These are phyloP conservation scores for Drosophila melanica DNA, from an alignment of 1,140 invertebrate species.

Conservation along the genomic window DNA sequence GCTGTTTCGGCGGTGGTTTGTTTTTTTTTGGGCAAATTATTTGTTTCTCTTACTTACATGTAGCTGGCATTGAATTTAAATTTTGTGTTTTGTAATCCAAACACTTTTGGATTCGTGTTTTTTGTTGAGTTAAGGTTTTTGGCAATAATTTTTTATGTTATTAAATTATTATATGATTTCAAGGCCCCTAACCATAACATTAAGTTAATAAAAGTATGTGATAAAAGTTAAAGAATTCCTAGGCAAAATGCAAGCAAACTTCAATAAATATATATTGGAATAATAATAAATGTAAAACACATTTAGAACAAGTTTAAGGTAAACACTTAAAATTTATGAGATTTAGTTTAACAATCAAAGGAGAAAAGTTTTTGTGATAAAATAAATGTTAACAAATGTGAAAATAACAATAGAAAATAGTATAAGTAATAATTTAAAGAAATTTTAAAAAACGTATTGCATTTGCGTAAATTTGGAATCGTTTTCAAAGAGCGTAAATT, in stretches of 20 bases:
- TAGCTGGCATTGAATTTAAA: constrained; percentile 45
- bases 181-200: constrained; percentile 9
- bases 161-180: constrained; percentile 47
- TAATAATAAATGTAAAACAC: background rate
- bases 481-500: constrained; percentile 1
- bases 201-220: background rate
- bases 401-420: constrained; percentile 29
- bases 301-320: constrained; percentile 41
- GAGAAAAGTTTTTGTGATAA: constrained; percentile 2
- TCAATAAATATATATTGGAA: constrained; percentile 23
- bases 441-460: constrained; percentile 34
- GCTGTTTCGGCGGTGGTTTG: constrained; percentile 2
- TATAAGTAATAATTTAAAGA: constrained; percentile 23
- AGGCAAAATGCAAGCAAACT: too few relatives aligned
- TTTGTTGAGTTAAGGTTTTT: constrained; percentile 16
- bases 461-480: constrained; percentile 36
- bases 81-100: constrained; percentile 59
- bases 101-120: constrained; percentile 32
- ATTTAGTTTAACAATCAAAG: constrained; percentile 31
- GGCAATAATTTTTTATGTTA: constrained; percentile 27
- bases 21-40: constrained; percentile 2
- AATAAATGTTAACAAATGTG: constrained; percentile 1
- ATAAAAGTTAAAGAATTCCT: constrained; percentile 25
- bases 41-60: constrained; percentile 53
- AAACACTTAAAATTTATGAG: constrained; percentile 45